A percentile compares a stretch with the other conserved stretches of the same genome.
Conservation (phyloP, 2,888 invertebrate species). For the Xanthorhoe designata region DNA sequence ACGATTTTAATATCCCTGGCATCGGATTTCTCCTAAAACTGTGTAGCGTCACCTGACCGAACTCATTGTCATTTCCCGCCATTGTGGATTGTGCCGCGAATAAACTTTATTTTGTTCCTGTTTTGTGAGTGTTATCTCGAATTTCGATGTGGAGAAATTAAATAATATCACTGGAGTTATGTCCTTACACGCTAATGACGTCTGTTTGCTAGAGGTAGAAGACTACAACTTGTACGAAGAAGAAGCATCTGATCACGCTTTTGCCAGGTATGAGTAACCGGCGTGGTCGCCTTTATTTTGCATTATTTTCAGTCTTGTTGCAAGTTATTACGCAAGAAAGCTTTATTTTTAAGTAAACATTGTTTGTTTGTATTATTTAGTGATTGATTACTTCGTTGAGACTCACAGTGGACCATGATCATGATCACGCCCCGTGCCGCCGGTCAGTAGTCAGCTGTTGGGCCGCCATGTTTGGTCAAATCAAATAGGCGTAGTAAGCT, state of each 20-base stretch:
- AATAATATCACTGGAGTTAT: slow-evolving; percentile 71
- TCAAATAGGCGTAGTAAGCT: slow-evolving; percentile 83
- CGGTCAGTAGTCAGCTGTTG: slow-evolving; percentile 85
- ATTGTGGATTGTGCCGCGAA: slow-evolving; percentile 77
- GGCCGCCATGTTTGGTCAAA: slow-evolving; percentile 84
- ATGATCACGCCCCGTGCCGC: slow-evolving; percentile 79
- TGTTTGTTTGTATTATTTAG: slow-evolving; percentile 41
- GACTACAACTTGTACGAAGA: slow-evolving; percentile 84
- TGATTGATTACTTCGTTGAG: slow-evolving; percentile 43
- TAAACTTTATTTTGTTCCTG: slow-evolving; percentile 59
- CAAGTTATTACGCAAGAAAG: neutral
- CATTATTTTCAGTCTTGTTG: slow-evolving; percentile 24
- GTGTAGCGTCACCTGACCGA: slow-evolving; percentile 84
- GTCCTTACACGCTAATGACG: slow-evolving; percentile 85
- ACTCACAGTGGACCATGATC: slow-evolving; percentile 70
- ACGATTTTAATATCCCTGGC: slow-evolving; percentile 52
- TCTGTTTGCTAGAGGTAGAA: slow-evolving; percentile 84
- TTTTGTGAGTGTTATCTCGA: slow-evolving; percentile 49
- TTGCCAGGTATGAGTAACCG: slow-evolving; percentile 81
- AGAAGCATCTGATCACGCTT: slow-evolving; percentile 84
- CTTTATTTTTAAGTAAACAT: slow-evolving; percentile 38
- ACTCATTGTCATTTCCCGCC: slow-evolving; percentile 86
- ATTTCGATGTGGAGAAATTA: slow-evolving; percentile 68
- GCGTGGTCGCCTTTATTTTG: slow-evolving; percentile 68
- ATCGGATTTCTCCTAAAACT: slow-evolving; percentile 60